A percentile compares a stretch with the other conserved stretches of the same genome.
Conservation (phyloP, 2,113 vertebrate genomes). For the Lophius piscatorius region DNA sequence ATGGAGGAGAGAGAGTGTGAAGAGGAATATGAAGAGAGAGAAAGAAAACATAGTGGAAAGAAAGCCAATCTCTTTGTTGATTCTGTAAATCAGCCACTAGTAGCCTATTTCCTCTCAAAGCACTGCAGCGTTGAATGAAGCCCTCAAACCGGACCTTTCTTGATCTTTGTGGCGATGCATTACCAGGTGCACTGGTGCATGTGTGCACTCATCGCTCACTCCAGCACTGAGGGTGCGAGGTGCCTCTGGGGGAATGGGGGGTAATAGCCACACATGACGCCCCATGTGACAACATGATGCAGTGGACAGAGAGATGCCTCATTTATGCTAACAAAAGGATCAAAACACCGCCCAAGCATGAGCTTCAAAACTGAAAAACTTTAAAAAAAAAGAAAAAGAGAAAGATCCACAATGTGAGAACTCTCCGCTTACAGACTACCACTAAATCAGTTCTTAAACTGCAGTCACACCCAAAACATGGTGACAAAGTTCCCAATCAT, state of each 20-base stretch:
- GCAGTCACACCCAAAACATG: conserved; percentile 37
- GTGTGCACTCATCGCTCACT: conserved; percentile 71
- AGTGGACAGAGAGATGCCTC: conserved; percentile 48
- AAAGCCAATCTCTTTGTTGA: conserved; percentile 61
- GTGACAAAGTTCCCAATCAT: conserved; percentile 52
- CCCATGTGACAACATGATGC: conserved; percentile 66
- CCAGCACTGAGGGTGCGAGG: conserved; percentile 39
- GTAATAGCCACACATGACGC: conserved; percentile 42
- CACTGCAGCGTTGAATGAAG: conserved; percentile 69
- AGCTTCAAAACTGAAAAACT: background rate
- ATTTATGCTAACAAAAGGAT: conserved; percentile 32
- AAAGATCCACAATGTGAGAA: conserved; percentile 6
- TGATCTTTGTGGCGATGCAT: conserved; percentile 73
- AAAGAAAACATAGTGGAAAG: conserved; percentile 10
- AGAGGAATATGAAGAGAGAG: background rate
- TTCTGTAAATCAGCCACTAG: conserved; percentile 68
- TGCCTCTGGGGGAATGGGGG: conserved; percentile 26
- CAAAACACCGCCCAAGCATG: too few species aligned
- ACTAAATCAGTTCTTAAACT: conserved; percentile 48
- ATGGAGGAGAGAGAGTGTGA: background rate
- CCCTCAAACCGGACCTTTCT: conserved; percentile 69
- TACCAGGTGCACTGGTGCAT: conserved; percentile 75
- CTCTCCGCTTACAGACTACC: conserved; percentile 14
- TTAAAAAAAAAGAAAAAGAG: background rate
- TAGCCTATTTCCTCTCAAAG: conserved; percentile 65